Conservation (phyloP, 1,140 invertebrate species). For the Aporrectodea caliginosa region DNA sequence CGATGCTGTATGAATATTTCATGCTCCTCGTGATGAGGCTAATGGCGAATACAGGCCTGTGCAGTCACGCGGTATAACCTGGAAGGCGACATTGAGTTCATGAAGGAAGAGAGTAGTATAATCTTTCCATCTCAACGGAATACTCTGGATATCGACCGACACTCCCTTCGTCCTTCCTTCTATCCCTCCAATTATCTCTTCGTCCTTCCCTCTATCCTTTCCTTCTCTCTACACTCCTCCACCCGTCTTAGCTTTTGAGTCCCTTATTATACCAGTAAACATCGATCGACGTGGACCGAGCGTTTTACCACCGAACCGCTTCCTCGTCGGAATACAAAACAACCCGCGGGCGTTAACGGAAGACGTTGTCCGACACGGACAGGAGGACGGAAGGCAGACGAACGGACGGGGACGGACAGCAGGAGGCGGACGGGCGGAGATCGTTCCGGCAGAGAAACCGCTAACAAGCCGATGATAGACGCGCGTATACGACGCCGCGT, state of each 20-base stretch:
- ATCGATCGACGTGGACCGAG: neutral
- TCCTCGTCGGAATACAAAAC: neutral
- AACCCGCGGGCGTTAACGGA: no score
- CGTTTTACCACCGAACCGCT: neutral
- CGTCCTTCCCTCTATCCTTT: neutral
- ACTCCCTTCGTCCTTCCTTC: neutral
- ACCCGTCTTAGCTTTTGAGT: neutral
- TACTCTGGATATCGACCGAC: no score
- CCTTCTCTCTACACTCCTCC: neutral
- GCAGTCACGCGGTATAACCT: no score
- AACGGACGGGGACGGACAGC: neutral
- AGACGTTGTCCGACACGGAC: no score
- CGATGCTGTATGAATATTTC: no score
- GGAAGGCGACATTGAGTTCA: no score
- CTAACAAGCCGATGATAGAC: neutral
- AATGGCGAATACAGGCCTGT: no score
- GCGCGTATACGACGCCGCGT: neutral
- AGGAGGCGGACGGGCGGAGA: neutral
- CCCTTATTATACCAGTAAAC: neutral
- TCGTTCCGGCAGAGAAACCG: neutral
- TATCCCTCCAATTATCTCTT: neutral
- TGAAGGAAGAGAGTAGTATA: no score
- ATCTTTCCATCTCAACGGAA: no score
- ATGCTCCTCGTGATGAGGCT: no score
- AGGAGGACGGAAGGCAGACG: neutral